phyloP scores from a whole-genome alignment of 2,888 invertebrate species.

The Himalopsyche anomala region DNA sequence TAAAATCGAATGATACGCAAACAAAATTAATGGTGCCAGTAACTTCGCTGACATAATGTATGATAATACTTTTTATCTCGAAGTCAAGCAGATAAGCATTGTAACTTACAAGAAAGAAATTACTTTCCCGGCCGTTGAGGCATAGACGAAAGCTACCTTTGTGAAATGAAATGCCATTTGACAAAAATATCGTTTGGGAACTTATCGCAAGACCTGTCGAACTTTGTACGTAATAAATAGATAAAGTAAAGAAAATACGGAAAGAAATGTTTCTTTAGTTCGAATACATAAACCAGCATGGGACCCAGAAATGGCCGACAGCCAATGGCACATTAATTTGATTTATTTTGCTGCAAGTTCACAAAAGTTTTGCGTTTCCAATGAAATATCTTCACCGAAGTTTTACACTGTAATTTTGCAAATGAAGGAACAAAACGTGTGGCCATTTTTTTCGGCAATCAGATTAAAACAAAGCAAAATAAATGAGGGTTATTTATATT shows the following conservation, averaged over 20 bases:
- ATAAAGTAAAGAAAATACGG: constrained; percentile 26
- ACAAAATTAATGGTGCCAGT: background rate
- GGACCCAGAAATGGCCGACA: constrained; percentile 57
- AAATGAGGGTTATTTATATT: background rate
- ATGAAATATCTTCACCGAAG: constrained; percentile 57
- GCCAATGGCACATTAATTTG: constrained; percentile 64
- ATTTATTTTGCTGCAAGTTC: constrained; percentile 62
- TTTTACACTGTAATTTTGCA: constrained; percentile 27
- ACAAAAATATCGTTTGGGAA: constrained; percentile 2
- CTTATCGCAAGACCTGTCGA: constrained; percentile 10
- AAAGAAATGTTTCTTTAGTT: constrained; percentile 36
- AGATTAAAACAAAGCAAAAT: background rate
- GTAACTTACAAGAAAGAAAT: no score
- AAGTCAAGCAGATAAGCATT: no score
- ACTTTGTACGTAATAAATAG: constrained; percentile 26
- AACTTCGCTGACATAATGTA: background rate
- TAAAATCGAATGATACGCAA: no score
- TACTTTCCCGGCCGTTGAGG: no score
- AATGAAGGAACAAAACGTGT: constrained; percentile 31
- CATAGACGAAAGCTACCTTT: background rate
- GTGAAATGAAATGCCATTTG: background rate
- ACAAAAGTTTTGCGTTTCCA: constrained; percentile 49
- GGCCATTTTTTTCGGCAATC: background rate
- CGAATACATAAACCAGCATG: constrained; percentile 49
- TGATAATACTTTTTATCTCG: no score